Conservation (phyloP, 2,113 vertebrate genomes). For the Syrmaticus mikado region DNA sequence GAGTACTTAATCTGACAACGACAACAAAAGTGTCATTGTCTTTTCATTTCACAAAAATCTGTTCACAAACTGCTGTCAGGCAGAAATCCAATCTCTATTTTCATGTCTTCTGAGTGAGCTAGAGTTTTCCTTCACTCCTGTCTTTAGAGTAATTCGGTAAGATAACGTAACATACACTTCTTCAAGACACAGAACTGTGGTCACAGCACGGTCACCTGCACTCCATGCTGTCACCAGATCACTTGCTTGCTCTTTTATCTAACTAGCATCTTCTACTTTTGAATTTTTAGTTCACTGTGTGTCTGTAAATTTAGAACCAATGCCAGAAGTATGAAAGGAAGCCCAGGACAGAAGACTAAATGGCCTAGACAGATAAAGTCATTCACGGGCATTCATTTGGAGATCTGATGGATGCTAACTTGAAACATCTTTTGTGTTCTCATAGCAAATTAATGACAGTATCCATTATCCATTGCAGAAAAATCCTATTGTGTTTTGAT, state of each 20-base stretch:
- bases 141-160: background rate
- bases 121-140: background rate
- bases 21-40: background rate
- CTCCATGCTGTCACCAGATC: background rate
- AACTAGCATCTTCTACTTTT: background rate
- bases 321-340: constrained; percentile 17
- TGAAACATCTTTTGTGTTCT: constrained; percentile 45
- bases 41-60: background rate
- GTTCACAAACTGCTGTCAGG: background rate
- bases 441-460: background rate
- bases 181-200: background rate
- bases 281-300: background rate
- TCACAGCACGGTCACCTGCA: background rate
- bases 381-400: background rate
- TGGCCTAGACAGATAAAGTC: constrained; percentile 28
- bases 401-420: constrained; percentile 47
- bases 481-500: background rate
- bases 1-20: background rate
- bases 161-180: background rate
- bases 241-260: background rate
- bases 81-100: background rate
- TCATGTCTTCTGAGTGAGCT: background rate
- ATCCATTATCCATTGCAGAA: background rate
- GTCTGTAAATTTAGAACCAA: background rate
- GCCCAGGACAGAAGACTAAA: background rate